These are phyloP conservation scores for Papilio demoleus DNA, from an alignment of 2,888 invertebrate species.

Conservation along the genomic window DNA sequence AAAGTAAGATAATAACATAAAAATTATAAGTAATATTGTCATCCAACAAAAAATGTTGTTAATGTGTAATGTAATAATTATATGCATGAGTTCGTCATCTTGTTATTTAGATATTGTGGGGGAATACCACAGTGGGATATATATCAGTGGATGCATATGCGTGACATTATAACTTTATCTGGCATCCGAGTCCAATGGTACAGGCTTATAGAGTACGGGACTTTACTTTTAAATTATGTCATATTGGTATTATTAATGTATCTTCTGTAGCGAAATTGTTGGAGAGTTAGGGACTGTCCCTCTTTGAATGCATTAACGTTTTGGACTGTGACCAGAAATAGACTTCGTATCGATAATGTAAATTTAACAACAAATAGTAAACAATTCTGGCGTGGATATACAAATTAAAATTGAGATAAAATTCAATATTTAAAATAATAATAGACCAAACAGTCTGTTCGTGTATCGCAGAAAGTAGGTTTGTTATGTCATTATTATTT, in stretches of 20 bases:
- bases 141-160: background rate
- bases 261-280: no score
- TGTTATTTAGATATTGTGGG: background rate
- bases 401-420: background rate
- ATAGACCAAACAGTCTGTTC: background rate
- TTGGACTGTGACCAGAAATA: no score
- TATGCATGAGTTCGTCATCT: background rate
- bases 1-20: no score
- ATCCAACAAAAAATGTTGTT: no score
- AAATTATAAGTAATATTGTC: no score
- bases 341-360: no score
- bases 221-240: background rate
- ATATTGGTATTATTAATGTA: background rate
- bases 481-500: no score
- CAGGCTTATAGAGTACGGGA: background rate
- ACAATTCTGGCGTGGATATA: no score
- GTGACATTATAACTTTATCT: background rate
- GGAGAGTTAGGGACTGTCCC: no score
- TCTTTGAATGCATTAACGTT: background rate
- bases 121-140: background rate
- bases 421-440: background rate
- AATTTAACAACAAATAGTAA: no score
- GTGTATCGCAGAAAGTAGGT: background rate
- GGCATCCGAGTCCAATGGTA: background rate
- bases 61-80: background rate